Base-by-base conservation (phyloP, 2,888 invertebrate species). In the Noctua fimbriata region DNA sequence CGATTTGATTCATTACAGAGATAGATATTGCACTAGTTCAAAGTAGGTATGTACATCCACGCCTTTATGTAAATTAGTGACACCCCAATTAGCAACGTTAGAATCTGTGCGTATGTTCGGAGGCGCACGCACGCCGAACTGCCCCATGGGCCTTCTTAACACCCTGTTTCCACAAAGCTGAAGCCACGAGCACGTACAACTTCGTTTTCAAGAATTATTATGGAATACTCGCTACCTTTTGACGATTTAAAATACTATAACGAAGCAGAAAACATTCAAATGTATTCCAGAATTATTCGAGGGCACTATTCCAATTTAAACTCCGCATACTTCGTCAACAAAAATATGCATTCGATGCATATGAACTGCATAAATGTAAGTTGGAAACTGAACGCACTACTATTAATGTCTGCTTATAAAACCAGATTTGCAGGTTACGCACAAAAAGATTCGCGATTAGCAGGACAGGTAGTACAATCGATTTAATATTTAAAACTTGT, bases 1-100 rank as follows among this genome's bases (percentile, higher is more conserved):
- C 86, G 88, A 91, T 91, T 92, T 89, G 89, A 91, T 90, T 89
- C 89, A 77, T 76, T 71, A 73, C n/a, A 73, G n/a, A 55, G 36
- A 72, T 66, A 83, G 63, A 63, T 24, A 65, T 49, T 67, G 58
- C 72, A 73, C 58, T 74, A 32, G 60, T 76, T 73, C n/a, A 66
- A 28, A 55, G 21, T 72, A 16, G n/a, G 4, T 71, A 18, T 24
- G 24, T 60, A 69, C 36, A 63, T 52, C 12, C 16, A 36, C 55
- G 55, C 32, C 36, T 55, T n/a, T 60, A 60, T 52, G 32, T 71
- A 32, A 71, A 81, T 79, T 71, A 78, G 70, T 67, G 52, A 71
- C 70, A 84, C 24, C 67, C 70, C 49, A 82, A 84, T 79, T 79
- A 79, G 60, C 58, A 49, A 60, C 28, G 67, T 69, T 67, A 44